A percentile compares a stretch with the other conserved stretches of the same genome.
These are phyloP conservation scores for Strix aluco DNA, from an alignment of 2,113 vertebrate genomes.

Conservation along the genomic window DNA sequence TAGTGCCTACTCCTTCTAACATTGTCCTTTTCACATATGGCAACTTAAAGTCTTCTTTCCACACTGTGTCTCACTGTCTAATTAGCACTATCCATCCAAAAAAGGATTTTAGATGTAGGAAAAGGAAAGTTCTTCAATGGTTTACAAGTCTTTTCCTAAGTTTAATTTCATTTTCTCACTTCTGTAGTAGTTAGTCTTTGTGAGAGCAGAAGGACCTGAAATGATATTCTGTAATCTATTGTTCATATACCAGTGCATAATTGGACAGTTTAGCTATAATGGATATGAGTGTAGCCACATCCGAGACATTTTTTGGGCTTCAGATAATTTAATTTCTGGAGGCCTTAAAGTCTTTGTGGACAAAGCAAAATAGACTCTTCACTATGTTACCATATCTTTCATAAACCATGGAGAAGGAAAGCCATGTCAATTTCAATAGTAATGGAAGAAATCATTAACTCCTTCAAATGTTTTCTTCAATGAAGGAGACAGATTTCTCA, in stretches of 20 bases:
- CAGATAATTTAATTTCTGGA: background rate
- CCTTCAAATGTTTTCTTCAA: background rate
- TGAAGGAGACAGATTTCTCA: background rate
- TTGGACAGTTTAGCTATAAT: background rate
- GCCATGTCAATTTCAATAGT: background rate
- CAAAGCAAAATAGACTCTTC: background rate
- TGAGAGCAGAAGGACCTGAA: background rate
- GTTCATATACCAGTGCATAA: background rate
- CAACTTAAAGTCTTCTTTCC: background rate
- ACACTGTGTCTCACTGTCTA: background rate
- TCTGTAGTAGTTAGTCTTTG: background rate
- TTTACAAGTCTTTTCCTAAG: background rate
- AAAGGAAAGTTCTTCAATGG: background rate
- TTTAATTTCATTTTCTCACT: background rate
- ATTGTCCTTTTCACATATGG: background rate
- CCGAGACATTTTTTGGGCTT: background rate
- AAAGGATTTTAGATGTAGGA: background rate
- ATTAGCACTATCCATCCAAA: background rate
- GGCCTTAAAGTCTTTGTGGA: background rate
- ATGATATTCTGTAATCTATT: background rate
- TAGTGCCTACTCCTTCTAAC: background rate
- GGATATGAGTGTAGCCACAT: background rate
- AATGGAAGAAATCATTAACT: background rate
- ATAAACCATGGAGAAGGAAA: background rate
- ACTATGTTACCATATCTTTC: background rate